These are phyloP conservation scores for Glossosoma conforme DNA, from an alignment of 1,140 invertebrate species.

Conservation along the genomic window DNA sequence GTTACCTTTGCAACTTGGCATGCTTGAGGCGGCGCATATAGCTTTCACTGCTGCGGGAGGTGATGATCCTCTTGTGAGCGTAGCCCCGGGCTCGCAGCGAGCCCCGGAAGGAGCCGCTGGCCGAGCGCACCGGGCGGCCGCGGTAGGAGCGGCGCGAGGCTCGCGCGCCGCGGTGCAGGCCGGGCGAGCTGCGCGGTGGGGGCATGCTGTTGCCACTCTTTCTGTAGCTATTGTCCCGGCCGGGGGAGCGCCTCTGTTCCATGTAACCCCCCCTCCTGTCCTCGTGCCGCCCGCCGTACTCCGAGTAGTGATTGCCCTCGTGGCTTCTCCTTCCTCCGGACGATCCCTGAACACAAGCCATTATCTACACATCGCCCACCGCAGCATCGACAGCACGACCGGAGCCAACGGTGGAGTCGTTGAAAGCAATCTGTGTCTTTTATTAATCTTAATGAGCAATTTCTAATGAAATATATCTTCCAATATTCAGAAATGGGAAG, in stretches of 20 bases:
- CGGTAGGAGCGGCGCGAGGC: slow-evolving; percentile 42
- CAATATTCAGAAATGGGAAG: no score
- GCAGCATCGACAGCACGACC: no score
- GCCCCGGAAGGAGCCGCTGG: slow-evolving; percentile 42
- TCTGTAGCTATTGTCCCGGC: slow-evolving; percentile 43
- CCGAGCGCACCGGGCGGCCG: slow-evolving; percentile 39
- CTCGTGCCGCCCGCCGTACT: slow-evolving; percentile 45
- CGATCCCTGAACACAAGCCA: slow-evolving; percentile 50
- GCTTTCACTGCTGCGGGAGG: neutral
- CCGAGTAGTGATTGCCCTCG: slow-evolving; percentile 46
- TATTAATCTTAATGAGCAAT: no score
- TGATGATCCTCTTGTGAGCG: slow-evolving; percentile 6
- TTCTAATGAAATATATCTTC: no score
- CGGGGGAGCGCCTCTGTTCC: slow-evolving; percentile 41
- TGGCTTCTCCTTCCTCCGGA: slow-evolving; percentile 50
- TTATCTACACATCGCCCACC: slow-evolving; percentile 33
- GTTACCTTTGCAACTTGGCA: slow-evolving; percentile 18
- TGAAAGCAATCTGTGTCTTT: no score
- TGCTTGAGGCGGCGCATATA: slow-evolving; percentile 11
- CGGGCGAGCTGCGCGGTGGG: slow-evolving; percentile 42
- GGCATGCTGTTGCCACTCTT: slow-evolving; percentile 42
- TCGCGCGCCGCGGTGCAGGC: slow-evolving; percentile 29
- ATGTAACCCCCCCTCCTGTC: slow-evolving; percentile 44
- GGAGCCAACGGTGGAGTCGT: no score
- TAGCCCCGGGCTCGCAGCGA: slow-evolving; percentile 2